Percentiles rank a stretch among this genome's conserved stretches.
Conservation (phyloP, 2,888 invertebrate genomes). For the Formica aserva region DNA sequence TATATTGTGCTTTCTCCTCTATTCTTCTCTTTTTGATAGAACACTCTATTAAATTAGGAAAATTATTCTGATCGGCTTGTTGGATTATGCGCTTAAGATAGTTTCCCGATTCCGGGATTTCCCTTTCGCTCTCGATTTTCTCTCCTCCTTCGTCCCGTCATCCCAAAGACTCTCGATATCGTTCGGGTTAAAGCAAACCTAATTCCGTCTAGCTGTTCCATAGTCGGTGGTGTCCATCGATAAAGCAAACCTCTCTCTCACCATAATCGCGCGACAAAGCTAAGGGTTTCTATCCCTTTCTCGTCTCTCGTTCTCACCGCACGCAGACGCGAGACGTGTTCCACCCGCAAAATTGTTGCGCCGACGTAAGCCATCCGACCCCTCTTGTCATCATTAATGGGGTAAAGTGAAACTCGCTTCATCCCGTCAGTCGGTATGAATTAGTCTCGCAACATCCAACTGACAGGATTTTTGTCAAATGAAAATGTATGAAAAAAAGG, state of each 20-base stretch:
- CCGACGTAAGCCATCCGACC: slow-evolving; percentile 21
- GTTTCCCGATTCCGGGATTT: slow-evolving; percentile 42
- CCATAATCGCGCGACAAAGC: slow-evolving; percentile 80
- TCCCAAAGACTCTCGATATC: slow-evolving; percentile 73
- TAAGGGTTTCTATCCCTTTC: slow-evolving; percentile 20
- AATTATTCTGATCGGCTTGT: slow-evolving; percentile 53
- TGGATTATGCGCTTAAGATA: slow-evolving; percentile 65
- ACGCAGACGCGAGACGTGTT: slow-evolving; percentile 25
- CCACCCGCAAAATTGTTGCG: slow-evolving; percentile 50
- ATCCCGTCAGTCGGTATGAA: slow-evolving; percentile 15
- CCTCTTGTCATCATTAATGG: not conserved
- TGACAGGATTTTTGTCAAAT: slow-evolving; percentile 15
- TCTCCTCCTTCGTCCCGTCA: slow-evolving; percentile 39
- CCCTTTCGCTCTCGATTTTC: slow-evolving; percentile 36
- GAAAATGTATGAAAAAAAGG: not conserved
- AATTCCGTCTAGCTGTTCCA: slow-evolving; percentile 74
- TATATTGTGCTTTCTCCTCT: not conserved
- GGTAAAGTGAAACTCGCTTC: slow-evolving; percentile 27
- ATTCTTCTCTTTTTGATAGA: not conserved
- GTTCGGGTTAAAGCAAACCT: slow-evolving; percentile 75
- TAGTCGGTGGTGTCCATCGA: slow-evolving; percentile 64
- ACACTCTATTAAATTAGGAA: slow-evolving; percentile 49
- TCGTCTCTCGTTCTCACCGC: not conserved
- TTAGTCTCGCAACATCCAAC: slow-evolving; percentile 14
- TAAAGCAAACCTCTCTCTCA: slow-evolving; percentile 64